Conservation (phyloP, 2,113 vertebrate species). For the Colaptes auratus region DNA sequence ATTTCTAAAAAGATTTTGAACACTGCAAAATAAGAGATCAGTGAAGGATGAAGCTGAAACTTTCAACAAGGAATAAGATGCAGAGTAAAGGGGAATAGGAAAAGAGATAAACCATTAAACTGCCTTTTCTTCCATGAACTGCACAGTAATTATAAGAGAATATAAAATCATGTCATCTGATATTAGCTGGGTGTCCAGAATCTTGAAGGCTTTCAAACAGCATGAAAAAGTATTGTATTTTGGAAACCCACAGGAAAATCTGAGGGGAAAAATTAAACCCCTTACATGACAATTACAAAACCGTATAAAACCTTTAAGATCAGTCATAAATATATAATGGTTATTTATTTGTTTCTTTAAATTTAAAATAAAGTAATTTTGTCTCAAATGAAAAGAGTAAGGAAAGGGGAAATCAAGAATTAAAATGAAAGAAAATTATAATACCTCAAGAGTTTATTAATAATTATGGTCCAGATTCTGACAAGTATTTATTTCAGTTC, state of each 20-base stretch:
- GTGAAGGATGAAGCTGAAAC: slow-evolving; percentile 32
- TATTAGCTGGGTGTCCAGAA: background rate
- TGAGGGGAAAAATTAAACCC: background rate
- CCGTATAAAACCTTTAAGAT: too few relatives aligned
- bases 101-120: slow-evolving; percentile 33
- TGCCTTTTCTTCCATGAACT: slow-evolving; percentile 21
- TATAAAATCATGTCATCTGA: background rate
- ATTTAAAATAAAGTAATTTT: too few relatives aligned
- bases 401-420: too few relatives aligned
- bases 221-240: background rate
- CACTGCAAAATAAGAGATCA: background rate
- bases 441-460: too few relatives aligned
- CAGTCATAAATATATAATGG: too few relatives aligned
- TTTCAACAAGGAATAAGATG: background rate
- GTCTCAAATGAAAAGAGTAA: too few relatives aligned
- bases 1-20: slow-evolving; percentile 17
- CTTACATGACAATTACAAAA: background rate
- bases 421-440: too few relatives aligned
- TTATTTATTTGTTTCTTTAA: too few relatives aligned
- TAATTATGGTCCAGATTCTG: too few relatives aligned
- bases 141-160: background rate
- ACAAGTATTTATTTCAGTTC: too few relatives aligned
- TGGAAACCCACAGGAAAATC: background rate
- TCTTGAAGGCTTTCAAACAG: background rate
- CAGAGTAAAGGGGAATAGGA: background rate